phyloP scores from a whole-genome alignment of 1,140 invertebrate genomes.

The Daktulosphaira vitifoliae region DNA sequence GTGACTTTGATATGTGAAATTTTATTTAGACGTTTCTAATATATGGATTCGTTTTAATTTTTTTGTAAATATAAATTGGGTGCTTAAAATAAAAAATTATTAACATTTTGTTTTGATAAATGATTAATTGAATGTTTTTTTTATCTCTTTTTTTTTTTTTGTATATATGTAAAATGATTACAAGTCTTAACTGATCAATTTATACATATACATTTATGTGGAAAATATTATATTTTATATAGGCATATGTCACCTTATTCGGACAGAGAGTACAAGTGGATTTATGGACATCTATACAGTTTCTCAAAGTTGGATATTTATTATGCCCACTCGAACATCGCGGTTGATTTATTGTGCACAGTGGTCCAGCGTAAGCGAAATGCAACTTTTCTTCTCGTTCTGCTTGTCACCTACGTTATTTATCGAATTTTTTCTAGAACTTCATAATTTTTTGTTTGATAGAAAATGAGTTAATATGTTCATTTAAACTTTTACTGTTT shows the following conservation, averaged over 20 bases:
- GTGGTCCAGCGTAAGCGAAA: conserved; percentile 7
- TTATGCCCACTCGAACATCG: conserved; percentile 8
- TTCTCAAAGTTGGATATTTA: conserved; percentile 23
- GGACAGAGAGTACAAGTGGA: conserved; percentile 8
- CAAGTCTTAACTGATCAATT: background rate
- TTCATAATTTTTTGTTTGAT: too few relatives aligned
- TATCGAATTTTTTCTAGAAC: conserved; percentile 11
- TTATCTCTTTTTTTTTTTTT: background rate
- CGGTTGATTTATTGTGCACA: conserved; percentile 23
- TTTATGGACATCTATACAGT: conserved; percentile 28
- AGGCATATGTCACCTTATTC: conserved; percentile 24
- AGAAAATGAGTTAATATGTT: too few relatives aligned
- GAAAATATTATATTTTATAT: conserved; percentile 24
- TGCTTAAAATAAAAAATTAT: too few relatives aligned
- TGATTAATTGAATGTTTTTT: too few relatives aligned
- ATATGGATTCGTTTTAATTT: too few relatives aligned
- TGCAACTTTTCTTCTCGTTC: conserved; percentile 7
- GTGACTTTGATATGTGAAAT: too few relatives aligned
- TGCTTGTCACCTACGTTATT: conserved; percentile 6
- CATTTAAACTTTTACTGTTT: too few relatives aligned
- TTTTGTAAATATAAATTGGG: too few relatives aligned
- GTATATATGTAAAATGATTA: background rate
- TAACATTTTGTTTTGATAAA: too few relatives aligned
- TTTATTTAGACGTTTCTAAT: too few relatives aligned
- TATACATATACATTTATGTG: conserved; percentile 3